phyloP scores from a whole-genome alignment of 1,140 invertebrate species.

The Lerema accius region DNA sequence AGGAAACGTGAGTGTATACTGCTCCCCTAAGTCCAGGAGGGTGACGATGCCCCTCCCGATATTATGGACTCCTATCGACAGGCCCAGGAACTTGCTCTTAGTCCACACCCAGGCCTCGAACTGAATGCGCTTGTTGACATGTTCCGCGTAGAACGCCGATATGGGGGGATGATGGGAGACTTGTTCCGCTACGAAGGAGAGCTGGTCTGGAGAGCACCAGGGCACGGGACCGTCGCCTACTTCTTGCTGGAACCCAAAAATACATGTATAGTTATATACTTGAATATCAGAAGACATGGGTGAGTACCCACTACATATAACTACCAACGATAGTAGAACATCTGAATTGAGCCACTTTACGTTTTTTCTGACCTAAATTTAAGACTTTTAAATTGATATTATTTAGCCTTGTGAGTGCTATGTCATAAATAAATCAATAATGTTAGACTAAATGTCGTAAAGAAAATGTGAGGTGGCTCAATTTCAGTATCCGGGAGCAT shows the following conservation, averaged over 20 bases:
- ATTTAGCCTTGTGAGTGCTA: too few species aligned
- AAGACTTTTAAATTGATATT: too few species aligned
- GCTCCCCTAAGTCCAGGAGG: slow-evolving; percentile 92
- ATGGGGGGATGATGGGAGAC: slow-evolving; percentile 99
- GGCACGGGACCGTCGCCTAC: slow-evolving; percentile 91
- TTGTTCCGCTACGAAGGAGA: slow-evolving; percentile 98
- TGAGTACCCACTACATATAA: too few species aligned
- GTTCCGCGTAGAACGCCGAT: slow-evolving; percentile 98
- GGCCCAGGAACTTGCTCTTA: slow-evolving; percentile 98
- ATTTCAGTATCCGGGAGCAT: too few species aligned
- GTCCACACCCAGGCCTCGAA: slow-evolving; percentile 98
- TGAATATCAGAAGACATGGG: too few species aligned
- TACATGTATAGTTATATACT: too few species aligned
- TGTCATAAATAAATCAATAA: too few species aligned
- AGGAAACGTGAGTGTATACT: slow-evolving; percentile 97
- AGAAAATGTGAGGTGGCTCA: too few species aligned
- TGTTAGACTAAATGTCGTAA: too few species aligned
- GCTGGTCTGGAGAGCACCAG: slow-evolving; percentile 91
- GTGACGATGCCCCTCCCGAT: slow-evolving; percentile 92
- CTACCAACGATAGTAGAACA: too few species aligned
- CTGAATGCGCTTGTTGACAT: slow-evolving; percentile 93
- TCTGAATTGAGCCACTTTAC: too few species aligned
- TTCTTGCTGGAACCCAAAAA: slow-evolving; percentile 67
- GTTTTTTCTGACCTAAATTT: too few species aligned
- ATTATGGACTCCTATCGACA: slow-evolving; percentile 96